Evolutionary conservation across 2,888 invertebrate genomes (phyloP).

Genomic region (Gibbula magus): DNA sequence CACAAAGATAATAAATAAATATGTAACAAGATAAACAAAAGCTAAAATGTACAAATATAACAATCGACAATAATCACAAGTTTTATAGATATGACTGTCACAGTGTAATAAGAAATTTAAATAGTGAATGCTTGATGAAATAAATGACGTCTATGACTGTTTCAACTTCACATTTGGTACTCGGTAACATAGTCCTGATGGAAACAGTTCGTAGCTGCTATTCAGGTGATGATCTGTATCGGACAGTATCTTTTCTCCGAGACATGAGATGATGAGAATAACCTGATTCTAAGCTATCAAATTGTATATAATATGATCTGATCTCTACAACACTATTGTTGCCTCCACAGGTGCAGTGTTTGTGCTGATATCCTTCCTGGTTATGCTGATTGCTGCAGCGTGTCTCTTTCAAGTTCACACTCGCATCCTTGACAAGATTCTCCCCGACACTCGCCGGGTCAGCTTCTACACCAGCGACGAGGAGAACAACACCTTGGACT

Average conservation of each 20-base stretch:
- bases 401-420: slow-evolving; percentile 67
- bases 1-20: no score
- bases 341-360: slow-evolving; percentile 62
- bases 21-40: no score
- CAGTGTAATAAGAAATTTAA: neutral
- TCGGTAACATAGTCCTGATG: no score
- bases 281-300: no score
- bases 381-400: slow-evolving; percentile 57
- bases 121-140: no score
- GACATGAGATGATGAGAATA: no score
- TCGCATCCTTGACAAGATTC: slow-evolving; percentile 60
- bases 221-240: no score
- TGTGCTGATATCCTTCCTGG: slow-evolving; percentile 59
- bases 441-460: slow-evolving; percentile 52
- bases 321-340: no score
- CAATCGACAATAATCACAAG: no score
- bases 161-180: neutral
- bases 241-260: no score
- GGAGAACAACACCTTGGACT: slow-evolving; percentile 55
- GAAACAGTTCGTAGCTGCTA: no score
- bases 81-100: neutral
- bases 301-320: neutral
- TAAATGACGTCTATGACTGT: neutral
- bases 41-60: no score
- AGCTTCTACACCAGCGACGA: slow-evolving; percentile 42